Conservation (phyloP, 2,797 vertebrate genomes). For the Poeciliopsis paucimaculata region DNA sequence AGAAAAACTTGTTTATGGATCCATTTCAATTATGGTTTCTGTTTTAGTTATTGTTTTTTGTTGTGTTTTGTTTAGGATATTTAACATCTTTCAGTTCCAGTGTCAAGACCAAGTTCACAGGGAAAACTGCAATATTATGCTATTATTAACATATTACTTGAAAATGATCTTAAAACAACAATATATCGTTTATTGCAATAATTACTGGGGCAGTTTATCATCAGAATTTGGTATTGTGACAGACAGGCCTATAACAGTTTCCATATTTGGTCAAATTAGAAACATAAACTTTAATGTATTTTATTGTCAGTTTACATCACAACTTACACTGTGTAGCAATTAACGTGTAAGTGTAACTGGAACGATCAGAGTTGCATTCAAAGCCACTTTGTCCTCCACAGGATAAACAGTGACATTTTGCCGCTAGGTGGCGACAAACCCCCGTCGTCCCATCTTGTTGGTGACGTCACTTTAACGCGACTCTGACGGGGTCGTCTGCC, state of each 20-base stretch:
- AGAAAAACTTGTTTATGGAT: no score
- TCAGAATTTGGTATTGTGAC: no score
- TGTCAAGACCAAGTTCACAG: no score
- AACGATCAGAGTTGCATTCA: not conserved
- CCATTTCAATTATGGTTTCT: no score
- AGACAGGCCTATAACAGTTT: not conserved
- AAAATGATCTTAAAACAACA: no score
- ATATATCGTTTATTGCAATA: no score
- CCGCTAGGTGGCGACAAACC: slow-evolving; percentile 36
- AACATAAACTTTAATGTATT: not conserved
- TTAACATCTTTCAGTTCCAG: no score
- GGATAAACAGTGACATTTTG: not conserved
- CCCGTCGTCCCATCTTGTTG: not conserved
- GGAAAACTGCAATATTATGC: no score
- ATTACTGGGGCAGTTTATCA: no score
- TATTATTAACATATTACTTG: no score
- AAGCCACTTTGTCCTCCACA: not conserved
- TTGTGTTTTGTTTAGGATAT: no score
- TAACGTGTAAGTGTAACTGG: not conserved
- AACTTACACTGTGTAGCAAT: not conserved
- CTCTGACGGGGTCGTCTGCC: slow-evolving; percentile 4
- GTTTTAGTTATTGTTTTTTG: no score
- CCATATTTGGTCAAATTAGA: not conserved
- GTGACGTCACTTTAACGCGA: slow-evolving; percentile 62
- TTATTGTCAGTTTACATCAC: not conserved